Base-by-base conservation (phyloP, 2,797 vertebrate species). In the Jordanella pulchra region DNA sequence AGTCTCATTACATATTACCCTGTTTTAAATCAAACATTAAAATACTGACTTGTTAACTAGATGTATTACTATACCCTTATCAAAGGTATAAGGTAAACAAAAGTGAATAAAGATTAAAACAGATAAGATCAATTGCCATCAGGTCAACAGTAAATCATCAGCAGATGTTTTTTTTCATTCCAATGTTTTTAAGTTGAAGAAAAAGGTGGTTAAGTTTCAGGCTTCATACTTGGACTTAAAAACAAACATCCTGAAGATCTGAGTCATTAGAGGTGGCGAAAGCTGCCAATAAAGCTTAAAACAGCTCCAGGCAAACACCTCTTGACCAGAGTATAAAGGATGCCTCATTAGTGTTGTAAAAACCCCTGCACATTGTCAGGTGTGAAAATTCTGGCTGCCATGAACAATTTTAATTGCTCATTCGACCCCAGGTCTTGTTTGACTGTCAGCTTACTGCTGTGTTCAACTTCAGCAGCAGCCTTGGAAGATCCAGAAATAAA, bases 391-490 rank as follows among this genome's bases (percentile, higher is more conserved):
- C 73, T 74, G 72, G 72, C 88, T 25, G 64, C 51, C 60, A 73
- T 74, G 3, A 78, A 76, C 55, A 64, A 72, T 71, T 87, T 90
- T 81, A 84, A 84, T 90, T 77, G 60, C 69, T 67, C 17, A 7
- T 70, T 71, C 78, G 78, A 87, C 80, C 68, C 60, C 9, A 47
- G 53, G 48, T 77, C 75, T 87, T 42, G 61, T 83, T 82, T 86
- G 76, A 89, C 80, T 86, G 80, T 86, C 85, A 82, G 77, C 84
- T 87, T 69, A 71, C 66, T 84, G 74, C 61, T 15, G 77, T 74
- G 73, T 65, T 76, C 83, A 71, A 77, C 81, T 79, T 51, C 67
- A 67, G 84, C 65, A 69, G 51, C 51, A 69, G 75, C 53, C 58
- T 81, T 68, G 75, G 64, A 71, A 77, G 70, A 79, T 58, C 47